phyloP scores from a whole-genome alignment of 2,113 vertebrate genomes.

The Brachionichthys hirsutus region DNA sequence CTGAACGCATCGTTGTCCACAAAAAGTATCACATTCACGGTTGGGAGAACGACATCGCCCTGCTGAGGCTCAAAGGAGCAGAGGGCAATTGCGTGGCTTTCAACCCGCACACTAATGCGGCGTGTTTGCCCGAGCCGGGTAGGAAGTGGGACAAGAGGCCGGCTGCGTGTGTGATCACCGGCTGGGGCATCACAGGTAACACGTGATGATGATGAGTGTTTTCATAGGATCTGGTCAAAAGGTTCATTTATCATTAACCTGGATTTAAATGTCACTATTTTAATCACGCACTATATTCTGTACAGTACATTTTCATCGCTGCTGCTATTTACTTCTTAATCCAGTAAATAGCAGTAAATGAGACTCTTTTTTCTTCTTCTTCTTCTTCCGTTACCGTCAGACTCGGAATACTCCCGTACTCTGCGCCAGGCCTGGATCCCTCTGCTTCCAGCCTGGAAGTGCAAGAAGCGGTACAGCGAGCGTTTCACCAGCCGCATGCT shows the following conservation, averaged over 20 bases:
- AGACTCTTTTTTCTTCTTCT: no score
- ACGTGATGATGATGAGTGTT: no score
- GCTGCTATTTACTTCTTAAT: not conserved
- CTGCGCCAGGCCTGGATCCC: slow-evolving; percentile 84
- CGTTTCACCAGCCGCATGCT: slow-evolving; percentile 88
- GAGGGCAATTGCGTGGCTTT: slow-evolving; percentile 83
- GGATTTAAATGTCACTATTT: no score
- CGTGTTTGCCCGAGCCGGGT: slow-evolving; percentile 78
- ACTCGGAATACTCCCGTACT: slow-evolving; percentile 83
- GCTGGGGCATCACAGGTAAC: slow-evolving; percentile 88
- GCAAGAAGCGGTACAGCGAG: slow-evolving; percentile 76
- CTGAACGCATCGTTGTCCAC: slow-evolving; percentile 82
- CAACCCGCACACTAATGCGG: slow-evolving; percentile 80
- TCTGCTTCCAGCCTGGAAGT: slow-evolving; percentile 80
- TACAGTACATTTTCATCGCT: no score
- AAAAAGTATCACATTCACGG: slow-evolving; percentile 81
- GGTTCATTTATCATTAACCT: no score
- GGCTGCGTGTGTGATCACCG: slow-evolving; percentile 82
- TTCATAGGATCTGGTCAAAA: no score
- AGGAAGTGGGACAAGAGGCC: slow-evolving; percentile 63
- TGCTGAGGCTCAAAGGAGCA: slow-evolving; percentile 80
- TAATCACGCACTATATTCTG: no score
- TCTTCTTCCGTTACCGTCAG: slow-evolving; percentile 49
- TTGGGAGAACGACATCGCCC: slow-evolving; percentile 86
- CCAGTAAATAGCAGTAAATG: not conserved